Conservation (phyloP, 2,797 vertebrate species). For the Mionectes olivaceus region DNA sequence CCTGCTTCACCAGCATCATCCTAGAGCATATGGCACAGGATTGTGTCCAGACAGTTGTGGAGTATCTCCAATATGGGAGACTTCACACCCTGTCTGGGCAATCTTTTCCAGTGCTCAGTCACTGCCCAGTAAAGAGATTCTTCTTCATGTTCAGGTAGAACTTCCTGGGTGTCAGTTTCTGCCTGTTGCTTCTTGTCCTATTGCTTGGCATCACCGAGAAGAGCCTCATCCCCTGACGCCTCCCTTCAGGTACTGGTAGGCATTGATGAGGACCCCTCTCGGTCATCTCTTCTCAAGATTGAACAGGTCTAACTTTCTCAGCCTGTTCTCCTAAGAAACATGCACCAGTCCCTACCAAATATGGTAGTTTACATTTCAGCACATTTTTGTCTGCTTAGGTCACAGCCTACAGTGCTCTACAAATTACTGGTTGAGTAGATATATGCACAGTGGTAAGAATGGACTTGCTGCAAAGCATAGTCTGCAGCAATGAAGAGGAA, state of each 20-base stretch:
- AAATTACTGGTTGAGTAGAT: not conserved
- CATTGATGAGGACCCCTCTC: not conserved
- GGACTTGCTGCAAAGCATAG: not conserved
- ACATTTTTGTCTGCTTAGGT: conserved; percentile 29
- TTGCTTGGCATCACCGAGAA: not conserved
- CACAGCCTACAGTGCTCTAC: not conserved
- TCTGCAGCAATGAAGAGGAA: not conserved
- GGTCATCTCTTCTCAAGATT: not conserved
- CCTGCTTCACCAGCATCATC: not conserved
- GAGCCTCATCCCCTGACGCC: not conserved
- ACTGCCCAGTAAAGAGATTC: not conserved
- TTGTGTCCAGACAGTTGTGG: fast-evolving
- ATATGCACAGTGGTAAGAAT: not conserved
- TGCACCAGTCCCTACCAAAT: not conserved
- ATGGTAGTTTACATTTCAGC: conserved; percentile 17
- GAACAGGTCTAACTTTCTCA: not conserved
- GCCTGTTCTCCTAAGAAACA: not conserved
- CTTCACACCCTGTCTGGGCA: not conserved
- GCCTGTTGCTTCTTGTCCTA: not conserved
- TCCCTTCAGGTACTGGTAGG: not conserved
- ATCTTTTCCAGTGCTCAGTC: fast-evolving
- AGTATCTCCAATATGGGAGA: not conserved
- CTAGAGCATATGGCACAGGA: not conserved
- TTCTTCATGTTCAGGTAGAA: not conserved
- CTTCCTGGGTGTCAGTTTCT: not conserved